Evolutionary conservation across 2,113 vertebrate species (phyloP).

Genomic region (Eudyptes chrysolophus): DNA sequence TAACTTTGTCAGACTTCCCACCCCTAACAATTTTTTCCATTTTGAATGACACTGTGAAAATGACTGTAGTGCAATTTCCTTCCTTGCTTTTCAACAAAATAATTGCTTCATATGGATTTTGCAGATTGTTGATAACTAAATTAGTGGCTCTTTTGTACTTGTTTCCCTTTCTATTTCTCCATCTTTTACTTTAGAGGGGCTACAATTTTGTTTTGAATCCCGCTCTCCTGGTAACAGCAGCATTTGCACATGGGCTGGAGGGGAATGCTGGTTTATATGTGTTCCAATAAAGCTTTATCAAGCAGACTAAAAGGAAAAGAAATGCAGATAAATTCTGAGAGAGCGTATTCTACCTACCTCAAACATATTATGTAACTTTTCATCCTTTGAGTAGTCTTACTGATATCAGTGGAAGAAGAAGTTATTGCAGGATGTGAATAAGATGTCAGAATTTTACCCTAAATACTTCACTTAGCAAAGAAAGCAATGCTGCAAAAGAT

Average conservation of each 20-base stretch:
- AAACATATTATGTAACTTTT: neutral
- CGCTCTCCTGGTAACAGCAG: neutral
- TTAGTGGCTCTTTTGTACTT: neutral
- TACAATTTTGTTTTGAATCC: neutral
- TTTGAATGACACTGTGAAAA: slow-evolving; percentile 15
- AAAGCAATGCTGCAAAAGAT: neutral
- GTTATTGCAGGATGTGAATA: neutral
- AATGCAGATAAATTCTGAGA: neutral
- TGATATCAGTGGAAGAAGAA: neutral
- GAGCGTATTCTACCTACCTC: neutral
- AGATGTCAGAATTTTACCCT: neutral
- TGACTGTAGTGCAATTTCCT: neutral
- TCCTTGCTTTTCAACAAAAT: slow-evolving; percentile 10
- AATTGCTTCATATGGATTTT: slow-evolving; percentile 21
- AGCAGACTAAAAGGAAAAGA: neutral
- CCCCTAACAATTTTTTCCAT: neutral
- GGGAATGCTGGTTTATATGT: neutral
- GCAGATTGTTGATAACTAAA: slow-evolving; percentile 4
- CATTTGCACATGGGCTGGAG: neutral
- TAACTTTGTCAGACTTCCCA: neutral
- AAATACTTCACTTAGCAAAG: slow-evolving; percentile 6
- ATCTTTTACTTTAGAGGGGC: neutral
- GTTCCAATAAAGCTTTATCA: neutral
- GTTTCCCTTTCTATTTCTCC: neutral
- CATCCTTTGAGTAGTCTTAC: neutral